These are phyloP conservation scores for Ranitomeya variabilis DNA, from an alignment of 2,113 vertebrate species.

Conservation along the genomic window DNA sequence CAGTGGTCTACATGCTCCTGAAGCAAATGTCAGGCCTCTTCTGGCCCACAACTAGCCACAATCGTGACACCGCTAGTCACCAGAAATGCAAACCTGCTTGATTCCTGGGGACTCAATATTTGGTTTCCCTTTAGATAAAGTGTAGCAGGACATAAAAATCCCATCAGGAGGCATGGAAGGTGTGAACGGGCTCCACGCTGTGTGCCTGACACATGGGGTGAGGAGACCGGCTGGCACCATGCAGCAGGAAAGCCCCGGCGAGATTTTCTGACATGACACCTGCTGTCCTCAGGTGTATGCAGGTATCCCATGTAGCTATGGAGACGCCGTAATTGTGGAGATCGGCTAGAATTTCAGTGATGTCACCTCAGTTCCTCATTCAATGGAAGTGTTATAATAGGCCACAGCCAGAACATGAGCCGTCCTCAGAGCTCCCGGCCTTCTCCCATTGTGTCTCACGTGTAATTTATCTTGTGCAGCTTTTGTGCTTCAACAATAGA, in stretches of 20 bases:
- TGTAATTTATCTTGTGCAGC: background rate
- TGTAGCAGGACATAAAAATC: background rate
- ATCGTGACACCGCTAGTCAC: too few species aligned
- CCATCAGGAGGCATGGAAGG: background rate
- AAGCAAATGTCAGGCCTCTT: too few species aligned
- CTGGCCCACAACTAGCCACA: too few species aligned
- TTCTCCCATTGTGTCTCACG: conserved; percentile 35
- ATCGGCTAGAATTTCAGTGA: conserved; percentile 63
- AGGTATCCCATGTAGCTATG: conserved; percentile 62
- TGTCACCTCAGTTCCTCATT: conserved; percentile 59
- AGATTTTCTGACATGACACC: conserved; percentile 59
- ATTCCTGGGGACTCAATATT: too few species aligned
- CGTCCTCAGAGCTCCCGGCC: conserved; percentile 52
- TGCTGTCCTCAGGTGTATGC: conserved; percentile 56
- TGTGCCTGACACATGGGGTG: background rate
- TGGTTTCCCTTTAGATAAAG: too few species aligned
- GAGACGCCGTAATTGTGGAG: conserved; percentile 64
- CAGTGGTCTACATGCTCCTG: background rate
- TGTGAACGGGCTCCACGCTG: background rate
- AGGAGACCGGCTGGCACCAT: background rate
- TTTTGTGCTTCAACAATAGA: conserved; percentile 23
- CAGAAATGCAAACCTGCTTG: too few species aligned
- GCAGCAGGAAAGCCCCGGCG: conserved; percentile 54
- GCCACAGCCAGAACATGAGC: background rate
- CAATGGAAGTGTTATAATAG: conserved; percentile 64